phyloP scores from a whole-genome alignment of 2,797 vertebrate species.

The Enteromius thamalakanensis region DNA sequence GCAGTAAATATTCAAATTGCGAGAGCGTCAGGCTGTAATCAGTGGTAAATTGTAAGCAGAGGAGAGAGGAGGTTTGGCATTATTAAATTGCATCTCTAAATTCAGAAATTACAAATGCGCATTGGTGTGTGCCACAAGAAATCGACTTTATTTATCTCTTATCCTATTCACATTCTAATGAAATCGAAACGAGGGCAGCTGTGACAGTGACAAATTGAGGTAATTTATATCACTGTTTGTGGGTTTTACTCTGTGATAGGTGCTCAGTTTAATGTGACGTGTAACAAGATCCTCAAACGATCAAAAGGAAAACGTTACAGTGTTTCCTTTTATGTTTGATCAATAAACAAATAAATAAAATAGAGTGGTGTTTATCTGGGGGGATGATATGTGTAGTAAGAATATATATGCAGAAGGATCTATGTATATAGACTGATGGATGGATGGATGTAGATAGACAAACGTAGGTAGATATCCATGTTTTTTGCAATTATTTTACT shows the following conservation, averaged over 20 bases:
- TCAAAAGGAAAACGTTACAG: neutral
- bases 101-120: constrained; percentile 64
- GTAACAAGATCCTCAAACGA: constrained; percentile 9
- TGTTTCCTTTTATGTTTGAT: neutral
- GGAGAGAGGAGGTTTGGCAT: constrained; percentile 53
- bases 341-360: constrained; percentile 17
- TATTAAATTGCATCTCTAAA: constrained; percentile 61
- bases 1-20: constrained; percentile 77
- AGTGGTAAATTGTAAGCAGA: constrained; percentile 68
- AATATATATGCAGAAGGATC: neutral
- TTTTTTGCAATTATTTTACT: too few species aligned
- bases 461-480: too few species aligned
- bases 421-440: too few species aligned
- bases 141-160: constrained; percentile 68
- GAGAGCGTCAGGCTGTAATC: constrained; percentile 72
- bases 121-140: constrained; percentile 61
- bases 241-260: constrained; percentile 41
- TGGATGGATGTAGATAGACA: too few species aligned
- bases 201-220: constrained; percentile 65
- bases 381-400: neutral
- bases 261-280: constrained; percentile 25
- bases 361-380: neutral
- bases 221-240: constrained; percentile 68
- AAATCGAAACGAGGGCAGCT: constrained; percentile 61
- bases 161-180: constrained; percentile 63